Evolutionary conservation across 2,888 invertebrate genomes (phyloP), one percentile per base, ranked within the genome.

Genomic region (Acrobasis consociella): DNA sequence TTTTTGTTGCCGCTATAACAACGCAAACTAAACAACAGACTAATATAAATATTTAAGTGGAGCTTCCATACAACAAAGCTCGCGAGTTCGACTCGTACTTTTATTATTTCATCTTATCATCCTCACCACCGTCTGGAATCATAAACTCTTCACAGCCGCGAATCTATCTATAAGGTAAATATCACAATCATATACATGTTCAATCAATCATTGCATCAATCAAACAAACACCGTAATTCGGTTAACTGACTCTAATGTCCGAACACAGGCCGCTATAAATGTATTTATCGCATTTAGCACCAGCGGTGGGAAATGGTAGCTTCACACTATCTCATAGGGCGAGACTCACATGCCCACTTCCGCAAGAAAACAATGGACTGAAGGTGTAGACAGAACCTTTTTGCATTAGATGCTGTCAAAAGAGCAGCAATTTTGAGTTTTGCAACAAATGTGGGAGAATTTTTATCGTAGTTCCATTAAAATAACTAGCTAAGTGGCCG

Each of bases 271-370:
- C 9, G n/a, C 55, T 39, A 39, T 55, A 56, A 42, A 56, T 3
- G 9, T 75, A 78, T 73, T 82, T 81, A 82, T 75, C 72, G 66
- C 64, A 67, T 62, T 81, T 81, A 82, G 68, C 77, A 68, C 69
- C 53, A 62, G 13, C 64, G 72, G 74, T 81, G 82, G 78, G 82
- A 82, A 82, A 72, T 74, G 73, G 72, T 74, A 75, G 75, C 76
- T 80, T 71, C 71, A 66, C 69, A 65, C 64, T 67, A 65, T 58
- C 37, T 58, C 67, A 67, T 69, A 74, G 65, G 56, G 55, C 55
- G 55, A 69, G 67, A 56, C 49, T 65, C 59, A 53, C 64, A 58
- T 62, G 65, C 65, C 22, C 38, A 60, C 60, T 60, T 60, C 60
- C 60, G 60, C 42, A 9, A 22, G 46, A 46, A 46, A 56, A 56